Base-by-base conservation (phyloP, 2,888 invertebrate species). In the Gymnocheta viridis region DNA sequence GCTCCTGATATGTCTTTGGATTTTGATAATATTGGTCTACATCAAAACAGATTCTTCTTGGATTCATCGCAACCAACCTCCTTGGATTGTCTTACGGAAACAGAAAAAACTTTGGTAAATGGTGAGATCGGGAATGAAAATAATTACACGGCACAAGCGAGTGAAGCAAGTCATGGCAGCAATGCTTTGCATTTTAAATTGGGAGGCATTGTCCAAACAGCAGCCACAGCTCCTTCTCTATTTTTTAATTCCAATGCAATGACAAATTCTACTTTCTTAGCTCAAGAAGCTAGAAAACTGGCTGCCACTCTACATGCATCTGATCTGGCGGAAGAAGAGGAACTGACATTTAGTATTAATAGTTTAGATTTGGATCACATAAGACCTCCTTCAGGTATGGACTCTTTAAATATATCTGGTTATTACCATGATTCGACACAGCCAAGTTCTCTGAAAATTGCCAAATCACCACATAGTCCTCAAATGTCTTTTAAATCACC, bases 321-420 rank as follows among this genome's bases (percentile, higher is more conserved):
- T 2, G 70, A 86, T 7, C 80, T 82, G 0, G 86, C 83, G 6
- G 87, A 88, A 4, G 87, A 86, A 44, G 86, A 86, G 3, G 89
- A 90, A 58, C 88, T 95, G 93, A 94, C 94, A 0, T 93, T 93
- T 22, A 95, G 95, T 85, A 93, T 93, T 2, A 93, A 94, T 4
- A 95, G 95, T 27, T 89, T 96, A 9, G 96, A 96, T 88, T 91
- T 96, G 77, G 96, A 96, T 87, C 93, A 95, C 72, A 93, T 96
- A 4, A 94, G 94, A 86, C 96, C 96, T 0, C 96, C 96, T 0
- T 96, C 96, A 0, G 93, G 95, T 66, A 94, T 96, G 92, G 96
- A 96, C 49, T 95, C 95, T 85, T 89, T 95, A 7, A 94, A 93
- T 85, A 91, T 90, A 82, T 91, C 94, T 0, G 93, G 93, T 0